phyloP scores from a whole-genome alignment of 1,140 invertebrate species.

The Neodiprion fabricii region DNA sequence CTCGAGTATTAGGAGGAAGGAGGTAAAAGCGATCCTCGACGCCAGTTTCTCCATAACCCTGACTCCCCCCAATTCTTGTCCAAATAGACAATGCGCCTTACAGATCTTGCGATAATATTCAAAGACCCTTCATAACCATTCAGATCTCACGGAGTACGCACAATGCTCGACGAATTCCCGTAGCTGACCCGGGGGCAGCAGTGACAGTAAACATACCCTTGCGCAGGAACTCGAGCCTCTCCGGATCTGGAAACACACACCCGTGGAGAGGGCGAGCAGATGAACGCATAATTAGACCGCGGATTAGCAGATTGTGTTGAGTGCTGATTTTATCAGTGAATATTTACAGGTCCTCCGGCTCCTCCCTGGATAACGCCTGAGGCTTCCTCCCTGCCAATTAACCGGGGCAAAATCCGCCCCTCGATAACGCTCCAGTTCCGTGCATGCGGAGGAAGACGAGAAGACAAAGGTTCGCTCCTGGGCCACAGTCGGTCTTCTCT shows the following conservation, averaged over 20 bases:
- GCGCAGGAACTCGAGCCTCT: conserved; percentile 22
- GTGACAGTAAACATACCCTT: conserved; percentile 26
- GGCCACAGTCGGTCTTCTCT: too few species aligned
- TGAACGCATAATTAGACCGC: conserved; percentile 19
- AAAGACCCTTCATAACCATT: conserved; percentile 1
- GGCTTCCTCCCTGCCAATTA: too few species aligned
- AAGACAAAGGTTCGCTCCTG: too few species aligned
- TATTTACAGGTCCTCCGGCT: conserved; percentile 20
- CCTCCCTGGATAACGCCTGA: neutral
- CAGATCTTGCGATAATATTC: conserved; percentile 7
- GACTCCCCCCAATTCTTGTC: neutral
- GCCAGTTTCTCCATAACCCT: neutral
- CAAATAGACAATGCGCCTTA: neutral
- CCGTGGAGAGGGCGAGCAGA: conserved; percentile 11
- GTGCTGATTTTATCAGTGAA: conserved; percentile 35
- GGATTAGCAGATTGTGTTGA: conserved; percentile 37
- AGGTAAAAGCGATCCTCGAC: neutral
- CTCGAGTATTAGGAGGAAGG: neutral
- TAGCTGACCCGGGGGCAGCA: conserved; percentile 2
- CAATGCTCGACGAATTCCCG: neutral
- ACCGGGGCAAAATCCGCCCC: too few species aligned
- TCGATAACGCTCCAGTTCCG: too few species aligned
- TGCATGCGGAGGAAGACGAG: too few species aligned
- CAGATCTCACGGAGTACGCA: neutral
- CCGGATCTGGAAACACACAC: neutral